Percentiles rank a stretch among this genome's conserved stretches.
These are phyloP conservation scores for Drosophila tristis DNA, from an alignment of 1,140 invertebrate species.

Conservation along the genomic window DNA sequence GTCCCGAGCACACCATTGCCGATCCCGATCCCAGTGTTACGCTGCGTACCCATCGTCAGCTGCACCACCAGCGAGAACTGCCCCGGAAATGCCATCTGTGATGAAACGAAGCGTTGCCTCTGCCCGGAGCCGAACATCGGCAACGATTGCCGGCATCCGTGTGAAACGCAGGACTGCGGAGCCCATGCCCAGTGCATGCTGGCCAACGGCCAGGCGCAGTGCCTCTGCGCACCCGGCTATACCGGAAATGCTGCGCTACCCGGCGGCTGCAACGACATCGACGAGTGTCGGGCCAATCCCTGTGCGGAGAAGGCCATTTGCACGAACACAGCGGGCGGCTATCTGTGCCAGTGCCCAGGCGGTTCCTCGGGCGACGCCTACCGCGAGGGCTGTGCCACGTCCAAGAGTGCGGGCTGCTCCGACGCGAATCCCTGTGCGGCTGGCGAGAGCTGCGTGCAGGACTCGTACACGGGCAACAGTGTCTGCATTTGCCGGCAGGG, in stretches of 20 bases:
- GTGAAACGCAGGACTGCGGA: constrained; percentile 93
- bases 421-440: constrained; percentile 90
- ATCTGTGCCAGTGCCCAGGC: constrained; percentile 94
- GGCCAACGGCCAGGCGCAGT: constrained; percentile 92
- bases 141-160: constrained; percentile 96
- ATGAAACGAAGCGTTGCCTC: constrained; percentile 90
- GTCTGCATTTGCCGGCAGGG: constrained; percentile 95
- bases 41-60: constrained; percentile 91
- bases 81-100: constrained; percentile 95
- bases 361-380: constrained; percentile 89
- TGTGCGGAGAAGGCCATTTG: constrained; percentile 93
- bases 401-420: constrained; percentile 88
- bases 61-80: constrained; percentile 91
- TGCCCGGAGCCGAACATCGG: constrained; percentile 96
- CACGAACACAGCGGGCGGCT: constrained; percentile 93
- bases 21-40: constrained; percentile 91
- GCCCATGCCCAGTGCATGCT: constrained; percentile 95
- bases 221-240: constrained; percentile 91
- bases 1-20: constrained; percentile 91
- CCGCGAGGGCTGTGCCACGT: constrained; percentile 89
- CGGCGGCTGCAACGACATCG: constrained; percentile 93
- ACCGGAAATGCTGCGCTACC: constrained; percentile 88
- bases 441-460: constrained; percentile 93
- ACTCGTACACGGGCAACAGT: constrained; percentile 89
- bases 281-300: constrained; percentile 91